Evolutionary conservation across 2,888 invertebrate species (phyloP).

Genomic region (Gandaritis pyraliata): DNA sequence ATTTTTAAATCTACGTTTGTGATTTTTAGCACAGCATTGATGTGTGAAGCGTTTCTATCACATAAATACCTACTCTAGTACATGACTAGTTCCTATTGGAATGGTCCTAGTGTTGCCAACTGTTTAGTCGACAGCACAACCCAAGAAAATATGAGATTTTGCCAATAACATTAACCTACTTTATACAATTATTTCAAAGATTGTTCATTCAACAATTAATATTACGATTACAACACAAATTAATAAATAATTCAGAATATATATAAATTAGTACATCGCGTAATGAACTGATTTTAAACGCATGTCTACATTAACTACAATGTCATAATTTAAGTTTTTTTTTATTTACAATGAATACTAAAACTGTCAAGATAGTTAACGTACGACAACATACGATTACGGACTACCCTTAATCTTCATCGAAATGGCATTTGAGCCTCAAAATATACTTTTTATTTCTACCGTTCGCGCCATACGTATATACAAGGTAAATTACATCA

Average conservation of each 20-base stretch:
- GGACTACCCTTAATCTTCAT: constrained; percentile 55
- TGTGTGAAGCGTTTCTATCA: constrained; percentile 54
- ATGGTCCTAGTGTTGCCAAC: constrained; percentile 56
- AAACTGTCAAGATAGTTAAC: constrained; percentile 66
- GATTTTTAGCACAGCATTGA: too few relatives aligned
- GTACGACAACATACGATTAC: constrained; percentile 71
- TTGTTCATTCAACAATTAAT: constrained; percentile 38
- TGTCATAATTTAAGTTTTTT: constrained; percentile 56
- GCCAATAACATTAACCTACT: constrained; percentile 73
- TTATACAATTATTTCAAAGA: constrained; percentile 75
- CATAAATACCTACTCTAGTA: constrained; percentile 63
- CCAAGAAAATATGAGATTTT: constrained; percentile 40
- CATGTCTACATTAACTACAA: constrained; percentile 67
- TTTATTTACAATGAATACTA: constrained; percentile 79
- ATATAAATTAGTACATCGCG: constrained; percentile 52
- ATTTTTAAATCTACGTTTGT: too few relatives aligned
- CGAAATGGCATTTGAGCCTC: constrained; percentile 64
- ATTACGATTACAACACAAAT: constrained; percentile 48
- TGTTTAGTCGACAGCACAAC: constrained; percentile 42
- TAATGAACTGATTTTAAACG: constrained; percentile 58
- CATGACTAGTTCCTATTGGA: constrained; percentile 73
- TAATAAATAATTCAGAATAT: constrained; percentile 52
- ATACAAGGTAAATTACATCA: constrained; percentile 79
- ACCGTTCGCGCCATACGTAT: constrained; percentile 80
- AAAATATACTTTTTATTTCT: constrained; percentile 68